Evolutionary conservation across 2,888 invertebrate species (phyloP), one percentile per base, ranked within the genome.

Genomic region (Callinectes sapidus): DNA sequence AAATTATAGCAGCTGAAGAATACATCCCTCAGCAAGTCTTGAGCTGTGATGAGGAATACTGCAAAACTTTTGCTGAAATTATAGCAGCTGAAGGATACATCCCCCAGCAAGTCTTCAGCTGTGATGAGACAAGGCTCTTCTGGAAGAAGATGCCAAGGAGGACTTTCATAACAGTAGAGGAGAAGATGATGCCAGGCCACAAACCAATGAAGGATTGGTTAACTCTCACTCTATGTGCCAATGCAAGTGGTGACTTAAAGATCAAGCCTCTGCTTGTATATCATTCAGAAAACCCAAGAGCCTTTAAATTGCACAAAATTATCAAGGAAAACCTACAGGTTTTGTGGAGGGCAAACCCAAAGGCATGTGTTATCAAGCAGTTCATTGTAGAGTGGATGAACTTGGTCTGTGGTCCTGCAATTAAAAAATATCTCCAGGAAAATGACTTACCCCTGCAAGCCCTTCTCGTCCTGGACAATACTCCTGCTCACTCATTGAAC

Each of bases 351-450:
- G 89, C 90, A 23, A 89, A 92, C 86, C 14, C 48, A 16, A 89
- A 54, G 71, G 93, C 71, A 28, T 92, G 90, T 87, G 87, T 92
- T 28, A 92, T 55, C 28, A 42, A 28, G 86, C 89, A 89, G 10
- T 89, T 92, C 28, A 71, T 89, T 86, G 39, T 71, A 2, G 87
- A 92, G 61, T 92, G 91, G 90, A 90, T 95, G n/a, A n/a, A n/a
- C n/a, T n/a, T n/a, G n/a, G n/a, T n/a, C n/a, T n/a, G 91, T 39
- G 39, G 39, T 39, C 39, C 95, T 92, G 71, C 94, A 92, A 95
- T 95, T 85, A 95, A 95, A 91, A 95, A 95, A 94, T 95, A 95
- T n/a, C n/a, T n/a, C n/a, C n/a, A n/a, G n/a, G n/a, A n/a, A n/a
- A n/a, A n/a, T n/a, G n/a, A 95, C 90, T 94, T 95, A 86, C 95